phyloP scores from a whole-genome alignment of 1,140 invertebrate genomes.

The Drosophila yakuba region DNA sequence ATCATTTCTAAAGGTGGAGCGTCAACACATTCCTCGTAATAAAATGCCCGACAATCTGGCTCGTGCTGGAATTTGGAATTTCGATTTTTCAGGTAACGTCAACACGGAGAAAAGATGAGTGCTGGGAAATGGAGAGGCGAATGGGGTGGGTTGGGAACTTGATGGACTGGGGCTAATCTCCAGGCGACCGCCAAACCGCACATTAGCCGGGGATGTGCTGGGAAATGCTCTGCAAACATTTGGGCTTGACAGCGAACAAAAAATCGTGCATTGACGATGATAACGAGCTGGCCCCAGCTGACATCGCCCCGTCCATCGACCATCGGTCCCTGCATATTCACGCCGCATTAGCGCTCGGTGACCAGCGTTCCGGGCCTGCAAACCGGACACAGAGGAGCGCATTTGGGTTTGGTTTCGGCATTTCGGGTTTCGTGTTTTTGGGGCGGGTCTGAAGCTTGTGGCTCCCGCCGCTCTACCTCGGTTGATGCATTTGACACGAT shows the following conservation, averaged over 20 bases:
- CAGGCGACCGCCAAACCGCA: constrained; percentile 69
- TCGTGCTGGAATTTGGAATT: constrained; percentile 68
- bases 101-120: constrained; percentile 15
- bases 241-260: constrained; percentile 46
- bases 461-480: constrained; percentile 33
- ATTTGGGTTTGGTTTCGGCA: constrained; percentile 58
- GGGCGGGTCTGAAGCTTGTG: constrained; percentile 43
- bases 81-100: constrained; percentile 73
- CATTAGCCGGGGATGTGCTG: constrained; percentile 51
- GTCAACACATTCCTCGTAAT: constrained; percentile 75
- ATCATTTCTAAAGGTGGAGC: constrained; percentile 68
- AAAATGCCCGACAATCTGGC: constrained; percentile 80
- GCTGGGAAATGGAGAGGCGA: neutral
- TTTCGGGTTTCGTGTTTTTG: neutral
- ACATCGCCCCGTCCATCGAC: constrained; percentile 23
- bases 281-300: constrained; percentile 46
- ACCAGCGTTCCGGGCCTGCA: constrained; percentile 41
- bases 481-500: constrained; percentile 80
- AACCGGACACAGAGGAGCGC: constrained; percentile 31
- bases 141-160: constrained; percentile 3
- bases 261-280: constrained; percentile 79
- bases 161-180: constrained; percentile 59
- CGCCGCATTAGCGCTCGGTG: constrained; percentile 70
- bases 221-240: constrained; percentile 53
- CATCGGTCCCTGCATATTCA: constrained; percentile 69